These are phyloP conservation scores for Crotalus adamanteus DNA, from an alignment of 2,797 vertebrate genomes.

Conservation along the genomic window DNA sequence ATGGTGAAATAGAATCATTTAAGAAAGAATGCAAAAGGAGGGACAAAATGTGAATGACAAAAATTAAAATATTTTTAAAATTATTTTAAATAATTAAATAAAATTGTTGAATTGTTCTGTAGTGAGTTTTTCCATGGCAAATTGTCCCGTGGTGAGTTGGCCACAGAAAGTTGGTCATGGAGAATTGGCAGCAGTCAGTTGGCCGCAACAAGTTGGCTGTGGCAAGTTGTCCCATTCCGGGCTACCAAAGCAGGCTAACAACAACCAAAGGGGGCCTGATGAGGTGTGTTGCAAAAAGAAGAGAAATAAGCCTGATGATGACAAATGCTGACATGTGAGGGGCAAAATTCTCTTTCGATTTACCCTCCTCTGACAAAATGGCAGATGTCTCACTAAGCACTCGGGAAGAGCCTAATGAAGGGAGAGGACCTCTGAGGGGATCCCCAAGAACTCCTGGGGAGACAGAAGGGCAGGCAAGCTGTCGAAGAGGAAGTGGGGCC, in stretches of 20 bases:
- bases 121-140: too few relatives aligned
- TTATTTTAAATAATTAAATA: too few relatives aligned
- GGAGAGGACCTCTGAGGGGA: background rate
- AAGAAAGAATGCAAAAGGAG: too few relatives aligned
- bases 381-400: background rate
- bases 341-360: background rate
- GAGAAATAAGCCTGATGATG: background rate
- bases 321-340: background rate
- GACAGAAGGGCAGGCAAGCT: background rate
- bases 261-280: background rate
- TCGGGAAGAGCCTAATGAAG: background rate
- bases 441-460: background rate
- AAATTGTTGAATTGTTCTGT: too few relatives aligned
- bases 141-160: too few relatives aligned
- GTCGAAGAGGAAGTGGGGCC: background rate
- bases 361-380: background rate
- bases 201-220: too few relatives aligned
- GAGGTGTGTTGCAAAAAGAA: background rate
- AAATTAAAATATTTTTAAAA: too few relatives aligned
- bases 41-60: too few relatives aligned
- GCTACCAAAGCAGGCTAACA: background rate
- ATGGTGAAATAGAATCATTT: too few relatives aligned
- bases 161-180: too few relatives aligned
- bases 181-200: too few relatives aligned
- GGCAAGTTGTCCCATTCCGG: too few relatives aligned